Conservation (phyloP, 2,888 invertebrate species). For the Belgica antarctica region DNA sequence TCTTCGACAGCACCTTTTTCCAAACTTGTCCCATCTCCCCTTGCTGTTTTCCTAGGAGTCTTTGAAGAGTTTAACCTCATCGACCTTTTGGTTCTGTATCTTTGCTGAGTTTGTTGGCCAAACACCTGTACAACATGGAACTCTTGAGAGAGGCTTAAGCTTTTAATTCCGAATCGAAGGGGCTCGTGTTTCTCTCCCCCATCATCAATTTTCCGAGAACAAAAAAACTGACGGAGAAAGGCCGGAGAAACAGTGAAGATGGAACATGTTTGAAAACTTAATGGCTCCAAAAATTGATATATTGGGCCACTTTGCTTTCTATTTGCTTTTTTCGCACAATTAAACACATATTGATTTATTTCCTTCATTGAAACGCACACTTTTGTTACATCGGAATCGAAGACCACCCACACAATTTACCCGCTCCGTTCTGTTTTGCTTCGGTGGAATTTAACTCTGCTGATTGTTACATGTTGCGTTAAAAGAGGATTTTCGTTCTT, state of each 20-base stretch:
- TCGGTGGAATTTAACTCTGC: constrained; percentile 8
- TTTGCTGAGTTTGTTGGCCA: not conserved
- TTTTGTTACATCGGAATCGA: not conserved
- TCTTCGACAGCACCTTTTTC: not conserved
- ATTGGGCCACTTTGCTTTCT: constrained; percentile 29
- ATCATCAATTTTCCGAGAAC: not conserved
- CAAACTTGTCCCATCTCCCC: not conserved
- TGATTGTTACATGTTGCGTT: constrained; percentile 29
- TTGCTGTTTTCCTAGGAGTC: not conserved
- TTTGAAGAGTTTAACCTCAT: not conserved
- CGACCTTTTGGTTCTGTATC: not conserved
- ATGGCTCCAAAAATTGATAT: constrained; percentile 41
- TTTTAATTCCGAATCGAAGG: not conserved
- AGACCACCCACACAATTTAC: constrained; percentile 17
- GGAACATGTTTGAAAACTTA: constrained; percentile 39
- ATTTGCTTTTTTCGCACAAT: constrained; percentile 36
- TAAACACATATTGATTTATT: constrained; percentile 41
- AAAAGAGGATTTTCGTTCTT: constrained; percentile 17
- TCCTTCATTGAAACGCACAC: not conserved
- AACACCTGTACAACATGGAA: constrained; percentile 1
- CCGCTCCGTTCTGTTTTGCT: not conserved
- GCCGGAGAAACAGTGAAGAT: constrained; percentile 12
- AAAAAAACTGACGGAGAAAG: too few relatives aligned
- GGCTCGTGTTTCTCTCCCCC: not conserved
- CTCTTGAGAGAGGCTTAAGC: not conserved